Base-by-base conservation (phyloP, 2,113 vertebrate species). In the Oncorhynchus masou region DNA sequence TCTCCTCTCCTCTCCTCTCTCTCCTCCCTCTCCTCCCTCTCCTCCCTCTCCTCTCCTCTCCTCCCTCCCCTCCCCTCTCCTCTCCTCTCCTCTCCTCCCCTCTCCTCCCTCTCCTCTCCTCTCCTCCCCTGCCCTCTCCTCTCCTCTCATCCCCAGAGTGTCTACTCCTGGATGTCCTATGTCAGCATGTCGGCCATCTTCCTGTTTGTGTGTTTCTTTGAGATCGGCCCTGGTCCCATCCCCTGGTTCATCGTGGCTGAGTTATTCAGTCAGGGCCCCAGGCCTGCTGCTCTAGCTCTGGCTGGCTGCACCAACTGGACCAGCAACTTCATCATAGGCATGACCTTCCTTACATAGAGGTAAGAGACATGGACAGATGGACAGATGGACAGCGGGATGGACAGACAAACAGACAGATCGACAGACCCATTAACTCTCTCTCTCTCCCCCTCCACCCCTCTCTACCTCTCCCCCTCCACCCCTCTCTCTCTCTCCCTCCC, bases 201-300 rank as follows among this genome's bases (percentile, higher is more conserved):
- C 88, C 91, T 98, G 76, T 99, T 98, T 0, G 96, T 99, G 80
- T 94, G 94, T 69, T 98, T 98, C 92, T 99, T 99, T 73, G 98
- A 99, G 91, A 94, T 99, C 0, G 98, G 98, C 0, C 98, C 98
- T 0, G 98, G 98, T 48, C 98, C 97, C 1, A 99, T 99, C 78
- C 96, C 98, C 3, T 99, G 97, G 97, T 99, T 99, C 68, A 98
- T 99, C 0, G 98, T 98, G 11, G 97, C 97, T 0, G 98, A 99
- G n/a, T 88, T 99, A 49, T 99, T 99, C 93, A 97, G 96, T 71
- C 98, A 99, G 87, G 97, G 96, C n/a, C 95, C 98, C 0, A 95
- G 98, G 0, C 96, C 97, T 0, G 95, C 97, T 0, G 98, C 98
- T 66, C 93, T 99, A 0, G 96, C 97, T 0, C 64, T 97, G 0